phyloP scores from a whole-genome alignment of 2,888 invertebrate genomes.

The Pyrochroa serraticornis region DNA sequence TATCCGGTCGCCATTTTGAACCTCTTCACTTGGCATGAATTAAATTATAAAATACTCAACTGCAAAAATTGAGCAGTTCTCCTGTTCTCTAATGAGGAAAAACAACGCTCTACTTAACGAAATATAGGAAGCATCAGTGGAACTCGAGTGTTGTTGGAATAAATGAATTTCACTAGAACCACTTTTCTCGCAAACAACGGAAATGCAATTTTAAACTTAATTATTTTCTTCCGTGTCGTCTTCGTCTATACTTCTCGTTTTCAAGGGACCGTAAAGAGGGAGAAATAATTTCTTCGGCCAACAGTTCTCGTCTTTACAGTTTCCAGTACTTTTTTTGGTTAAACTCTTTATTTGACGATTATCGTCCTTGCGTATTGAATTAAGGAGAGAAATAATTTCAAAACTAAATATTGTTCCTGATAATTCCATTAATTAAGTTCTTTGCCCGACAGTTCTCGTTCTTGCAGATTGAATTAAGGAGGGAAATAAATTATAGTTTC shows the following conservation, averaged over 20 bases:
- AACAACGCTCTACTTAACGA: constrained; percentile 11
- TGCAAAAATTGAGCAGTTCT: constrained; percentile 17
- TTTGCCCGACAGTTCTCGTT: too few relatives aligned
- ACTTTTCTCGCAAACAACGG: background rate
- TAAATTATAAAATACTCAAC: constrained; percentile 14
- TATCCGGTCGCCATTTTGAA: constrained; percentile 31
- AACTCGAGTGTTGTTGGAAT: too few relatives aligned
- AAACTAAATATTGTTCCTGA: background rate
- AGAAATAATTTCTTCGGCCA: too few relatives aligned
- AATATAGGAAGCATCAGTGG: background rate
- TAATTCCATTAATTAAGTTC: background rate
- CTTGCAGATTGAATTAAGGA: too few relatives aligned
- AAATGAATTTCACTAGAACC: too few relatives aligned
- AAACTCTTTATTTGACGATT: too few relatives aligned
- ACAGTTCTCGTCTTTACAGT: too few relatives aligned
- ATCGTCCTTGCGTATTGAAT: too few relatives aligned
- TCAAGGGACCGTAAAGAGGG: too few relatives aligned
- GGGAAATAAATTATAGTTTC: too few relatives aligned
- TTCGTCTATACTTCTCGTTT: too few relatives aligned
- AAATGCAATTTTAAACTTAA: background rate
- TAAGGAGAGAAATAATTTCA: background rate
- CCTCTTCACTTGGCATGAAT: constrained; percentile 3
- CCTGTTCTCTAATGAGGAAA: constrained; percentile 1
- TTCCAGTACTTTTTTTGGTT: too few relatives aligned
- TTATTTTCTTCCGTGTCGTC: background rate